Conservation (phyloP, 2,113 vertebrate species). For the Brienomyrus brachyistius region DNA sequence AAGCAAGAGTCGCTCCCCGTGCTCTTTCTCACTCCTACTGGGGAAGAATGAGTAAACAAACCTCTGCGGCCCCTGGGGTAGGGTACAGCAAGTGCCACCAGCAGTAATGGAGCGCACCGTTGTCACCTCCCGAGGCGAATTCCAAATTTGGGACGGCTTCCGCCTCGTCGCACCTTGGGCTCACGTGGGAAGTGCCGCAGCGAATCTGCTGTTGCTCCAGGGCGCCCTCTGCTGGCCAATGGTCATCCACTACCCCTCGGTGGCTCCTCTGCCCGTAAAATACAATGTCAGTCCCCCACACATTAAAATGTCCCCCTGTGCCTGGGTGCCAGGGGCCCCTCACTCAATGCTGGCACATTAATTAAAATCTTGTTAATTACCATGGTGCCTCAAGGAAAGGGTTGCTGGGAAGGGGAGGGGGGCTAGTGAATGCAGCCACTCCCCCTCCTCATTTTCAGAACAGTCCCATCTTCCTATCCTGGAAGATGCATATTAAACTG, state of each 20-base stretch:
- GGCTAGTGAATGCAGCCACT: not conserved
- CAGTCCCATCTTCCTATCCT: not conserved
- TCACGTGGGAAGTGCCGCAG: not conserved
- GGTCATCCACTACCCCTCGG: not conserved
- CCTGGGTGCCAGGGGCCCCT: slow-evolving; percentile 29
- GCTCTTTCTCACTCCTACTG: not conserved
- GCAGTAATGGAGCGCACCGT: not conserved
- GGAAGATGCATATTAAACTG: not conserved
- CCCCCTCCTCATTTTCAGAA: slow-evolving; percentile 31
- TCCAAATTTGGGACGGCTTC: not conserved
- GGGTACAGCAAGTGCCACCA: not conserved
- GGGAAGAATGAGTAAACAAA: not conserved
- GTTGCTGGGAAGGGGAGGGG: not conserved
- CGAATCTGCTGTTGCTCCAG: not conserved
- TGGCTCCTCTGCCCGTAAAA: not conserved
- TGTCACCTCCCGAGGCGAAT: not conserved
- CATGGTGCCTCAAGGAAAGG: slow-evolving; percentile 10
- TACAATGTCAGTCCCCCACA: not conserved
- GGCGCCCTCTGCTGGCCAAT: not conserved
- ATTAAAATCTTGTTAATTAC: slow-evolving; percentile 38
- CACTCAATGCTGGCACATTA: slow-evolving; percentile 37
- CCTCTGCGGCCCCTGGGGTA: not conserved
- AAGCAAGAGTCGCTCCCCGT: not conserved
- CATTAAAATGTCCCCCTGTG: slow-evolving; percentile 9
- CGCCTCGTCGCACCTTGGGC: not conserved